phyloP scores from a whole-genome alignment of 2,113 vertebrate genomes.

The Aleadryas rufinucha region DNA sequence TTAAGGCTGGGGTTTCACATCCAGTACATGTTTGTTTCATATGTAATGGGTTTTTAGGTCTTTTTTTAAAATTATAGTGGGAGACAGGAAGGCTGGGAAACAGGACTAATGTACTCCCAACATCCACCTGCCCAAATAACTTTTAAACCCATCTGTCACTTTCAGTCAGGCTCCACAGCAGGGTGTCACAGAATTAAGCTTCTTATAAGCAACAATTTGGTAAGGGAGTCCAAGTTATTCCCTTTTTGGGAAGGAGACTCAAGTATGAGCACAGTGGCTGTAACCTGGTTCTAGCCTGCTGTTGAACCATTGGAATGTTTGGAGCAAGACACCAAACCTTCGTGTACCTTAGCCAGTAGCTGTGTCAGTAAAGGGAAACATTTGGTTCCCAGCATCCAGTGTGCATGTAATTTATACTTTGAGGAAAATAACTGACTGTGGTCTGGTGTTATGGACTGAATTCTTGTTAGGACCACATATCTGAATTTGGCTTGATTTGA shows the following conservation, averaged over 20 bases:
- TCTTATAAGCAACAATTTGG: background rate
- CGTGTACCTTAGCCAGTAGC: background rate
- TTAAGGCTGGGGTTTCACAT: background rate
- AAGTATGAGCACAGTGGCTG: background rate
- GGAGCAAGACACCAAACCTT: background rate
- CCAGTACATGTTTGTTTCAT: background rate
- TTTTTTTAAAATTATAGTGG: background rate
- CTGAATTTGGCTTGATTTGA: background rate
- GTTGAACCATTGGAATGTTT: background rate
- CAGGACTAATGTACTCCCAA: accelerated
- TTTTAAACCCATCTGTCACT: background rate
- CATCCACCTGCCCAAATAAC: background rate
- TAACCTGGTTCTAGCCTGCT: background rate
- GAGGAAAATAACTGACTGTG: background rate
- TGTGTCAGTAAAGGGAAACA: accelerated
- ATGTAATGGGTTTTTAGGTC: background rate
- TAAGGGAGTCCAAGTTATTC: background rate
- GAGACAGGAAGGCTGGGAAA: background rate
- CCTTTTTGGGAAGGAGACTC: background rate
- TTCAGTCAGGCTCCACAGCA: background rate
- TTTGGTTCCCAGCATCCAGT: background rate
- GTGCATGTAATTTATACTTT: background rate
- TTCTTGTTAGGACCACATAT: background rate
- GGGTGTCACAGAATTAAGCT: background rate
- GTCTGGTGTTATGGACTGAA: background rate